These are phyloP conservation scores for Vanessa tameamea DNA, from an alignment of 1,140 invertebrate genomes.

Conservation along the genomic window DNA sequence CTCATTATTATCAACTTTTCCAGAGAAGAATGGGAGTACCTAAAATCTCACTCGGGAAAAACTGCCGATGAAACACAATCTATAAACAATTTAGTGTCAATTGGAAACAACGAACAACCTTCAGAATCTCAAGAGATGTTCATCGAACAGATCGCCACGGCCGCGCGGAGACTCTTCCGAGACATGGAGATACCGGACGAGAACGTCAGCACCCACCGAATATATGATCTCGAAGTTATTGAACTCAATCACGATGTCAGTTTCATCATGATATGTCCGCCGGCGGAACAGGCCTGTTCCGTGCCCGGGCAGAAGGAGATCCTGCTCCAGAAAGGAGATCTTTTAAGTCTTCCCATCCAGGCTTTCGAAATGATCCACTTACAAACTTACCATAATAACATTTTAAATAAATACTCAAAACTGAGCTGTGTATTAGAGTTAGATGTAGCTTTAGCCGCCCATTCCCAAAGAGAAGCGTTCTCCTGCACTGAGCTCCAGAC, in stretches of 20 bases:
- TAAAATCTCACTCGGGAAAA: constrained; percentile 82
- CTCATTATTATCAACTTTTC: neutral
- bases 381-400: constrained; percentile 93
- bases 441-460: constrained; percentile 94
- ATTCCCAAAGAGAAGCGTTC: constrained; percentile 95
- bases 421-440: constrained; percentile 95
- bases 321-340: constrained; percentile 88
- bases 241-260: constrained; percentile 94
- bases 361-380: constrained; percentile 96
- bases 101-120: constrained; percentile 76
- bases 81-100: constrained; percentile 76
- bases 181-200: constrained; percentile 89
- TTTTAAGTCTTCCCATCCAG: constrained; percentile 91
- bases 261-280: constrained; percentile 93
- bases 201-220: constrained; percentile 85
- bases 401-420: constrained; percentile 93
- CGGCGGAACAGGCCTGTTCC: constrained; percentile 93
- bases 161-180: constrained; percentile 86
- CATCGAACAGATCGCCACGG: constrained; percentile 86
- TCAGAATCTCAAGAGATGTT: constrained; percentile 90
- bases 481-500: constrained; percentile 91
- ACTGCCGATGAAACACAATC: constrained; percentile 69
- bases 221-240: constrained; percentile 95
- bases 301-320: constrained; percentile 93
- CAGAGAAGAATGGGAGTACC: constrained; percentile 95